These are phyloP conservation scores for Tolmerus cingulatus DNA, from an alignment of 2,888 invertebrate species.

Conservation along the genomic window DNA sequence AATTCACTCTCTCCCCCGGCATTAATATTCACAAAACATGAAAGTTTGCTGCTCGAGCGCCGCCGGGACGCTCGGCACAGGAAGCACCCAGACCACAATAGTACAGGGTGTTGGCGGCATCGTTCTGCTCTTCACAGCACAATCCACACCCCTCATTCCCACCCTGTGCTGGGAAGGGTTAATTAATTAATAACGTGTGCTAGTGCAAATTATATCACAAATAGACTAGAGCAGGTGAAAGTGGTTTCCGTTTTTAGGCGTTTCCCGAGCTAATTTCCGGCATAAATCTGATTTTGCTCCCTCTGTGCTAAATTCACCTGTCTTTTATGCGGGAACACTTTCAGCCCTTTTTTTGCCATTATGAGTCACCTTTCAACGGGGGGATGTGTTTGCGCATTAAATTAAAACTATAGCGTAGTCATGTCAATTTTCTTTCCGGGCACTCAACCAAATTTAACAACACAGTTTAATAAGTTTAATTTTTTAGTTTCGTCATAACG, in stretches of 20 bases:
- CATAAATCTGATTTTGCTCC: neutral
- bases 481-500: neutral
- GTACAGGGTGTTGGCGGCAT: neutral
- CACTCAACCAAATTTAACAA: neutral
- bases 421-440: neutral
- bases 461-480: neutral
- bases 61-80: neutral
- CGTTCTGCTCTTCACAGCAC: neutral
- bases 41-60: constrained; percentile 1
- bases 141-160: neutral
- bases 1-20: neutral
- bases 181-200: constrained; percentile 13
- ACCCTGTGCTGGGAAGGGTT: neutral
- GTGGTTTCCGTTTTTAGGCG: neutral
- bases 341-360: neutral
- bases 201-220: constrained; percentile 8
- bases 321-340: neutral
- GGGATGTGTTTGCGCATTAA: neutral
- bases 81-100: neutral
- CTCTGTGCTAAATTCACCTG: neutral
- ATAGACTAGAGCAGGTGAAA: neutral
- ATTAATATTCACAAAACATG: constrained; percentile 26
- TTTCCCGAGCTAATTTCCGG: neutral
- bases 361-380: neutral
- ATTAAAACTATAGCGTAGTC: neutral